These are phyloP conservation scores for Turnix velox DNA, from an alignment of 2,113 vertebrate genomes.

Conservation along the genomic window DNA sequence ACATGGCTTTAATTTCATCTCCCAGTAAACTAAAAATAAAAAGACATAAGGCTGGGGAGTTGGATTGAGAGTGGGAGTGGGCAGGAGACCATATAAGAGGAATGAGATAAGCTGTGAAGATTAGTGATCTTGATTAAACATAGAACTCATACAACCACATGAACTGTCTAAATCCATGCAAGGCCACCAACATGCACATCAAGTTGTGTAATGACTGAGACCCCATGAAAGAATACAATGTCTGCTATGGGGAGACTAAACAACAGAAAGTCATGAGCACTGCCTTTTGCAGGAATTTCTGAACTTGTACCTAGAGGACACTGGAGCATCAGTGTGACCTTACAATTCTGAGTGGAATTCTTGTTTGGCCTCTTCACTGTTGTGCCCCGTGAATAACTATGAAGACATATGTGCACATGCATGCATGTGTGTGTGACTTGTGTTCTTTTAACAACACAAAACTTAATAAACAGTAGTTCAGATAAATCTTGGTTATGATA, in stretches of 20 bases:
- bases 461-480: background rate
- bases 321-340: background rate
- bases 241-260: background rate
- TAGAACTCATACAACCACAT: background rate
- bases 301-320: background rate
- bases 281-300: background rate
- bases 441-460: background rate
- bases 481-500: background rate
- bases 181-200: background rate
- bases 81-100: background rate
- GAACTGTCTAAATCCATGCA: background rate
- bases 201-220: background rate
- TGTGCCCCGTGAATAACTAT: no score
- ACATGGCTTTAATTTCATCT: background rate
- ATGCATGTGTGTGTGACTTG: background rate
- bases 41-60: background rate
- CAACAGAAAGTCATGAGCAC: background rate
- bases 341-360: background rate
- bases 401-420: no score
- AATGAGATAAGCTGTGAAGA: background rate
- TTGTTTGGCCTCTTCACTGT: background rate
- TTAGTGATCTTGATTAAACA: background rate
- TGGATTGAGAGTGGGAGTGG: fast-evolving
- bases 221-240: background rate
- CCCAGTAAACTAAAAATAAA: background rate